Percentiles rank a stretch among this genome's conserved stretches.
Conservation (phyloP, 2,797 vertebrate species). For the Tokudaia tokunoshimensis region DNA sequence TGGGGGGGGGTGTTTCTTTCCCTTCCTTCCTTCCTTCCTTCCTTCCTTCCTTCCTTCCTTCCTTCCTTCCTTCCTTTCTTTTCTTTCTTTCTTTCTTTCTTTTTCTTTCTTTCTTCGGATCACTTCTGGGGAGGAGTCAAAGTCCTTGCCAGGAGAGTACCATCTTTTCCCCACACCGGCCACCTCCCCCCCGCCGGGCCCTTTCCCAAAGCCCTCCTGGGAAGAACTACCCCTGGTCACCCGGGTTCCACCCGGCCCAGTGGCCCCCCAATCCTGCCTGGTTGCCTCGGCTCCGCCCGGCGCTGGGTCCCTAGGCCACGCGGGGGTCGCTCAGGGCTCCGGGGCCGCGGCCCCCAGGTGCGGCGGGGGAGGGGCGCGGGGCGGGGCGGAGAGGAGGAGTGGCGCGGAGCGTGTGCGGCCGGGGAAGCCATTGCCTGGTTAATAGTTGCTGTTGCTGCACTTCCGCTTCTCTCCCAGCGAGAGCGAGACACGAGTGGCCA, state of each 20-base stretch:
- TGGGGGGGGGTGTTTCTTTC: background rate
- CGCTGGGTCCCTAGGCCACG: slow-evolving; percentile 49
- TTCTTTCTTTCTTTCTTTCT: no score
- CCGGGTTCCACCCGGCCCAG: background rate
- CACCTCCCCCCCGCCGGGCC: background rate
- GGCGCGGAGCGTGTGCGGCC: slow-evolving; percentile 79
- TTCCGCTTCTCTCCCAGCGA: slow-evolving; percentile 95
- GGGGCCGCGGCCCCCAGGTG: slow-evolving; percentile 26
- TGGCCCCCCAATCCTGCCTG: background rate
- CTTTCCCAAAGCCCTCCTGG: background rate
- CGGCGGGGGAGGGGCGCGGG: slow-evolving; percentile 43
- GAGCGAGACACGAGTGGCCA: slow-evolving; percentile 94
- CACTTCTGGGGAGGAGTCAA: slow-evolving; percentile 52
- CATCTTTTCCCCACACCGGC: background rate
- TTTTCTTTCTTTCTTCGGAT: background rate
- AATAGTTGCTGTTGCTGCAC: slow-evolving; percentile 92
- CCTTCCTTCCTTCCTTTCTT: background rate
- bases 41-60: no score
- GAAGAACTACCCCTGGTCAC: background rate
- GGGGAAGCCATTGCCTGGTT: slow-evolving; percentile 90
- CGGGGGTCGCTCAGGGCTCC: slow-evolving; percentile 40
- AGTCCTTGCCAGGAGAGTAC: slow-evolving; percentile 41
- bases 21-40: no score
- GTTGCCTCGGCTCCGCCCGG: slow-evolving; percentile 3
- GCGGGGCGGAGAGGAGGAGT: slow-evolving; percentile 19